phyloP scores from a whole-genome alignment of 2,113 vertebrate species.

The Ochotona curzoniae region DNA sequence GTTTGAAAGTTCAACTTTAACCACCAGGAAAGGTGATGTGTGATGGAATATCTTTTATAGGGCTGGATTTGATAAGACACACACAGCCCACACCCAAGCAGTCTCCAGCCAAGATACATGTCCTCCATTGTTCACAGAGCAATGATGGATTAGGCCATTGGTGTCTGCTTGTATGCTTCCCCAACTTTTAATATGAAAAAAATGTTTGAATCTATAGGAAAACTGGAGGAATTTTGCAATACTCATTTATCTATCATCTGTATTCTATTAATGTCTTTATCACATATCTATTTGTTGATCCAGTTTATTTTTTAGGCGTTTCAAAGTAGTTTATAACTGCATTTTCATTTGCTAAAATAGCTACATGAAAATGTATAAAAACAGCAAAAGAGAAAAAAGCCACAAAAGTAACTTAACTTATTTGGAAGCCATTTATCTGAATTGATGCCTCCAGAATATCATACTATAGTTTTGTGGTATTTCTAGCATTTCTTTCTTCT shows the following conservation, averaged over 20 bases:
- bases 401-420: background rate
- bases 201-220: background rate
- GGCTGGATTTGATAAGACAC: background rate
- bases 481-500: background rate
- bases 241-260: background rate
- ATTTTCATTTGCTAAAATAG: background rate
- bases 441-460: background rate
- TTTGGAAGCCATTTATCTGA: background rate
- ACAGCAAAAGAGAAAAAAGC: background rate
- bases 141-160: background rate
- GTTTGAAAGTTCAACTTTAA: background rate
- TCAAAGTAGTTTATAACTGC: constrained; percentile 2
- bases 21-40: background rate
- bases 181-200: background rate
- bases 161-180: background rate
- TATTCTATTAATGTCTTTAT: background rate
- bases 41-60: background rate
- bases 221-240: background rate
- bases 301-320: background rate
- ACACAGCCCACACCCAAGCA: background rate
- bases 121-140: background rate
- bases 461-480: background rate
- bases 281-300: background rate
- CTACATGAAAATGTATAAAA: background rate
- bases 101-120: background rate